These are phyloP conservation scores for Sandelia bainsii DNA, from an alignment of 2,797 vertebrate species.

Conservation along the genomic window DNA sequence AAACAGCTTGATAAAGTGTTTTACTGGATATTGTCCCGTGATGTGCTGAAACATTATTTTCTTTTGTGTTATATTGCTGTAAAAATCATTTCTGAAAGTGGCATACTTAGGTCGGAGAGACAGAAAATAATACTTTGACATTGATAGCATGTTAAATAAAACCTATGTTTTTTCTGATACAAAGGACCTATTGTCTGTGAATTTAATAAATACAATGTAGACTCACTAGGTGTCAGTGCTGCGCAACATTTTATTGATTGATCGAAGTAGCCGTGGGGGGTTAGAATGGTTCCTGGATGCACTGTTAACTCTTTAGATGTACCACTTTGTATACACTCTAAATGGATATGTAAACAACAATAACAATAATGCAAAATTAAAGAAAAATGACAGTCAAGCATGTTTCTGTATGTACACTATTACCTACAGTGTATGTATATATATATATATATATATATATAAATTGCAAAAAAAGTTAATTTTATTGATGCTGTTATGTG, in stretches of 20 bases:
- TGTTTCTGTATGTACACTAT: not conserved
- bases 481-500: not conserved
- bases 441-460: too few species aligned
- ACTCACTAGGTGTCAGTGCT: conserved; percentile 73
- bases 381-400: too few species aligned
- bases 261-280: not conserved
- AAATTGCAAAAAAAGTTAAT: not conserved
- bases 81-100: not conserved
- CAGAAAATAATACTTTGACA: conserved; percentile 15
- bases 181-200: conserved; percentile 68
- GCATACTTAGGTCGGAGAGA: not conserved
- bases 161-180: conserved; percentile 28
- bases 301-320: not conserved
- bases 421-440: too few species aligned
- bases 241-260: conserved; percentile 32
- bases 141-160: conserved; percentile 27
- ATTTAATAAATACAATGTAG: conserved; percentile 15
- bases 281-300: not conserved
- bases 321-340: not conserved
- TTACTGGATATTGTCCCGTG: not conserved
- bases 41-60: too few species aligned
- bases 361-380: not conserved
- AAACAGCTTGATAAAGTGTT: conserved; percentile 8
- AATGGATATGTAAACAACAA: not conserved
- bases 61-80: not conserved